These are phyloP conservation scores for Datnioides undecimradiatus DNA, from an alignment of 2,113 vertebrate species.

Conservation along the genomic window DNA sequence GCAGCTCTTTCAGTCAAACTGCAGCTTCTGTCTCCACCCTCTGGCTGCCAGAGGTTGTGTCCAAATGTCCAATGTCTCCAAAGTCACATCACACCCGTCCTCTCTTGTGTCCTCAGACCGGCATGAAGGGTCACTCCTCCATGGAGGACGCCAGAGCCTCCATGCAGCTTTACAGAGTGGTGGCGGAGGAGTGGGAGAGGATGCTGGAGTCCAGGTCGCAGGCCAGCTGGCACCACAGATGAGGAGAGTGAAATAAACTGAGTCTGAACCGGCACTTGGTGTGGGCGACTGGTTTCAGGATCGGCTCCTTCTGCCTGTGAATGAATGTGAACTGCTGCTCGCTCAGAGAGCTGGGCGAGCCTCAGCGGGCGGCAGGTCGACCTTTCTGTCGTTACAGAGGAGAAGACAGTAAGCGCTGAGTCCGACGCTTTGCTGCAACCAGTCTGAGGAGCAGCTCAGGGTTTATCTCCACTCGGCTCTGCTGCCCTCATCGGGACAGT, in stretches of 20 bases:
- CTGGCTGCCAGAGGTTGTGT: no score
- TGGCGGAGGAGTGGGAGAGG: constrained; percentile 91
- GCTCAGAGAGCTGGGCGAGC: background rate
- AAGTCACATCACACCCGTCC: background rate
- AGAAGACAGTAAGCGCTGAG: background rate
- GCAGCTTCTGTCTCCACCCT: no score
- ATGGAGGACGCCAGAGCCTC: constrained; percentile 94
- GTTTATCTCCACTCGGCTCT: no score
- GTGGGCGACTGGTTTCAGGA: background rate
- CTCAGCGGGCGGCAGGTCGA: background rate
- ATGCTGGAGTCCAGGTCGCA: constrained; percentile 64
- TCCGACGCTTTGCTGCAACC: background rate
- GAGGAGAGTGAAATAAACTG: background rate
- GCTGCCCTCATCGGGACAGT: no score
- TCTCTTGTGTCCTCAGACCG: constrained; percentile 81
- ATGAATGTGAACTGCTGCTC: background rate
- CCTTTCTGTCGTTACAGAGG: no score
- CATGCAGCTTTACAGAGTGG: constrained; percentile 93
- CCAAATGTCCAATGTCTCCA: background rate
- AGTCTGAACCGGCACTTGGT: background rate
- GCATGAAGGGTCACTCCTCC: constrained; percentile 89
- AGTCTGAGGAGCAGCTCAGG: no score
- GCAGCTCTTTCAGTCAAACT: no score
- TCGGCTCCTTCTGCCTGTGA: background rate
- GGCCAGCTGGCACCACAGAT: background rate